Evolutionary conservation across 2,113 vertebrate genomes (phyloP), one percentile per base, ranked within the genome.

Genomic region (Microcebus jonahi): DNA sequence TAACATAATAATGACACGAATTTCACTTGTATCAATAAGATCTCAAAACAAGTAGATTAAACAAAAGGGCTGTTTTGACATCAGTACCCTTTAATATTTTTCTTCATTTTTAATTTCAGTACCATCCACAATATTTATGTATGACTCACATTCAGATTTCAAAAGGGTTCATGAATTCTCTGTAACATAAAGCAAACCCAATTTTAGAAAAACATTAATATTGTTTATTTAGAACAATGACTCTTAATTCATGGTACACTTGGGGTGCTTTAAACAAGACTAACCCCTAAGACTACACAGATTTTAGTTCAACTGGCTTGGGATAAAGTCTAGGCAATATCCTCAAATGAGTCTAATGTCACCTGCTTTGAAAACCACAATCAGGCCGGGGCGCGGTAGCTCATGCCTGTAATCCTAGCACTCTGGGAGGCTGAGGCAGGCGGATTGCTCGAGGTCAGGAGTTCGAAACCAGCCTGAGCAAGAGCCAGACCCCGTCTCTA

Each of bases 131-230:
- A 75, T 85, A 94, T 36, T 93, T 82, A 68, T 21, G 17, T 75
- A 80, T 57, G 79, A 94, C 23, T 68, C n/a, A 83, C n/a, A 96
- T 29, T 63, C 68, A 90, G 87, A 92, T 75, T 88, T 71, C 70
- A 96, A 42, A 93, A 14, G 8, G 79, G 21, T 76, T 65, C 31
- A 79, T 68, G 27, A 95, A 90, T 59, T 91, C 8, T 89, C 25
- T 65, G 10, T 76, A 53, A 53, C 71, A 90, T 36, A 80, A 79
- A 79, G 77, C 45, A 96, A 96, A 90, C 8, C 20, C 8, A 27
- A 84, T 90, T 93, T 53, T 53, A 89, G 3, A 80, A 82, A 95
- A 94, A 70, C 59, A 93, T 21, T 23, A 90, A 67, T 80, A 71
- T 8, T 88, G 11, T 79, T 86, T 92, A 75, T 61, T 71, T 85